Evolutionary conservation across 2,797 vertebrate genomes (phyloP).

Genomic region (Diceros bicornis): DNA sequence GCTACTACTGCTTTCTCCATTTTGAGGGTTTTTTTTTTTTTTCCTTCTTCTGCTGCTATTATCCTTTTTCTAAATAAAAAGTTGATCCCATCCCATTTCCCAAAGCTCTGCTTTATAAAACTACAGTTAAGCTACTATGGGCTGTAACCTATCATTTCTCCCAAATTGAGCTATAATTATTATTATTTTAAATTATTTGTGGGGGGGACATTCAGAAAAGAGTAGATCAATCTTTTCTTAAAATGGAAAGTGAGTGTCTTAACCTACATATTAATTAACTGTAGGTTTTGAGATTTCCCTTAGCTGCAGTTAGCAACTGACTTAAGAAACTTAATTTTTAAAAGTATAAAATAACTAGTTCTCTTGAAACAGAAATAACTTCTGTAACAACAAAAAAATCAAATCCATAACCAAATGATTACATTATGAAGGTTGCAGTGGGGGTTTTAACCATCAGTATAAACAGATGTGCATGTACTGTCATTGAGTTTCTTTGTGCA

Average conservation of each 20-base stretch:
- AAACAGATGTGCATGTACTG: background rate
- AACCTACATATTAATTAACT: background rate
- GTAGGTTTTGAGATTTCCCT: slow-evolving; percentile 23
- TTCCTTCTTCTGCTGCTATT: background rate
- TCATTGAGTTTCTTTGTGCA: background rate
- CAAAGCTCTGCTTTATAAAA: background rate
- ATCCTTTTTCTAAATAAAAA: background rate
- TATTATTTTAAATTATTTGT: slow-evolving; percentile 3
- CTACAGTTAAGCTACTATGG: background rate
- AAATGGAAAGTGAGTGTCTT: slow-evolving; percentile 59
- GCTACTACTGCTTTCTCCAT: background rate
- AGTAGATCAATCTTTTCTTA: slow-evolving; percentile 22
- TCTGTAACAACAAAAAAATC: background rate
- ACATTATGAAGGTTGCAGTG: background rate
- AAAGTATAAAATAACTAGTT: slow-evolving; percentile 20
- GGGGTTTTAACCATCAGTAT: background rate
- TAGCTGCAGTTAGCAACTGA: slow-evolving; percentile 28
- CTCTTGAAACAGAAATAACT: slow-evolving; percentile 41
- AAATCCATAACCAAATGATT: background rate
- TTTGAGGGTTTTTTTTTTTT: background rate
- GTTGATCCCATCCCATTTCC: background rate
- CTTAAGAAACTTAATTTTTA: slow-evolving; percentile 12
- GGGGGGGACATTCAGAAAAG: slow-evolving; percentile 14
- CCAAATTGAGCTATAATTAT: background rate
- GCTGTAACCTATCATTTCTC: slow-evolving; percentile 16